Evolutionary conservation across 2,888 invertebrate species (phyloP).

Genomic region (Dromius quadrimaculatus): DNA sequence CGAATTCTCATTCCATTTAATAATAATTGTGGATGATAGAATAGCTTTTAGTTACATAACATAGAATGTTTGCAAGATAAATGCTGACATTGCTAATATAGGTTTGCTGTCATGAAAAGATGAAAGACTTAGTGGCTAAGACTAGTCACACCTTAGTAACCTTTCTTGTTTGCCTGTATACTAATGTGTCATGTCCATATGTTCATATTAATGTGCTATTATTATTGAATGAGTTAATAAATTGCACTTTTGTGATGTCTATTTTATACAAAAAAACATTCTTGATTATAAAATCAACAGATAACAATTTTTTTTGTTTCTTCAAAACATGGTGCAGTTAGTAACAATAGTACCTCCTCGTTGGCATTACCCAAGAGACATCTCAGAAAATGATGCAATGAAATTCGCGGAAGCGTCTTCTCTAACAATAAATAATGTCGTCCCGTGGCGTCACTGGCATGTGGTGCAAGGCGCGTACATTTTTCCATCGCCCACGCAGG

Average conservation of each 20-base stretch:
- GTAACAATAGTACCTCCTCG: neutral
- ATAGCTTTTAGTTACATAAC: no score
- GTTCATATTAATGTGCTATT: slow-evolving; percentile 30
- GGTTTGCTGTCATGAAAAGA: slow-evolving; percentile 21
- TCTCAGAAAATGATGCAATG: slow-evolving; percentile 9
- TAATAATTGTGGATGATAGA: no score
- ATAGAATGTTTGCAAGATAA: no score
- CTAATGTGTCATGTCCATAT: slow-evolving; percentile 38
- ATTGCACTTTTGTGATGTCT: no score
- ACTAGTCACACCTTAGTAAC: slow-evolving; percentile 32
- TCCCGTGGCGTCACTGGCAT: neutral
- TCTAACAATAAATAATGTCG: slow-evolving; percentile 8
- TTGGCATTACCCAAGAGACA: no score
- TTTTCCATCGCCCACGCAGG: slow-evolving; percentile 44
- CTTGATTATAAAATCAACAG: no score
- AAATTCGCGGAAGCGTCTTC: neutral
- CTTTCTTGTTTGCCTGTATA: slow-evolving; percentile 27
- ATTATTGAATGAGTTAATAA: slow-evolving; percentile 2
- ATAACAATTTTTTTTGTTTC: no score
- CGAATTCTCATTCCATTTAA: no score
- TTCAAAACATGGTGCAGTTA: no score
- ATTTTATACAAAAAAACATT: no score
- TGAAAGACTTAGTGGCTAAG: slow-evolving; percentile 28
- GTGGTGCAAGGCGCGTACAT: slow-evolving; percentile 25
- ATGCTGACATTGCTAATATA: slow-evolving; percentile 26